Evolutionary conservation across 2,797 vertebrate genomes (phyloP).

Genomic region (Rhodeus uyekii): DNA sequence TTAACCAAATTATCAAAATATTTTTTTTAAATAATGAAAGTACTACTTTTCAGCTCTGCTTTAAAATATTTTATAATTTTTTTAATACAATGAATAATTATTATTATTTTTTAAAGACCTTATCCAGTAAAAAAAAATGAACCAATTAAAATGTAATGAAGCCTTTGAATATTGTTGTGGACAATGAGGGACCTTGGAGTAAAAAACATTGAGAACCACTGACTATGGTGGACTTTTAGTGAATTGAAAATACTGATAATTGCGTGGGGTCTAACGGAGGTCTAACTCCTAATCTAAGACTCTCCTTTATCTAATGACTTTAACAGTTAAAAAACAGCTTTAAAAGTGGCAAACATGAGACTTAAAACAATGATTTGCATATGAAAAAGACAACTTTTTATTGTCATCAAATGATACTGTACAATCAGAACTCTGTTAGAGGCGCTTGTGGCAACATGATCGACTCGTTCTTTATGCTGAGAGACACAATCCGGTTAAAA

Average conservation of each 20-base stretch:
- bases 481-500: slow-evolving; percentile 61
- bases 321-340: not conserved
- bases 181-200: not conserved
- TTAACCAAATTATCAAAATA: no score
- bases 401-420: slow-evolving; percentile 68
- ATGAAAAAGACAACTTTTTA: slow-evolving; percentile 72
- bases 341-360: not conserved
- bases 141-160: not conserved
- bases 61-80: not conserved
- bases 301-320: no score
- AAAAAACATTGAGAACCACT: not conserved
- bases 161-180: not conserved
- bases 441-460: slow-evolving; percentile 67
- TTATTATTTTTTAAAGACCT: not conserved
- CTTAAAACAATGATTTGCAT: slow-evolving; percentile 32
- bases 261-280: no score
- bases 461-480: slow-evolving; percentile 55
- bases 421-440: slow-evolving; percentile 69
- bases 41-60: no score
- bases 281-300: no score
- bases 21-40: no score
- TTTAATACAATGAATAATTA: not conserved
- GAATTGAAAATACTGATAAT: no score
- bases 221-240: not conserved
- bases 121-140: not conserved